Base-by-base conservation (phyloP, 2,888 invertebrate species). In the Pardosa pseudoannulata region DNA sequence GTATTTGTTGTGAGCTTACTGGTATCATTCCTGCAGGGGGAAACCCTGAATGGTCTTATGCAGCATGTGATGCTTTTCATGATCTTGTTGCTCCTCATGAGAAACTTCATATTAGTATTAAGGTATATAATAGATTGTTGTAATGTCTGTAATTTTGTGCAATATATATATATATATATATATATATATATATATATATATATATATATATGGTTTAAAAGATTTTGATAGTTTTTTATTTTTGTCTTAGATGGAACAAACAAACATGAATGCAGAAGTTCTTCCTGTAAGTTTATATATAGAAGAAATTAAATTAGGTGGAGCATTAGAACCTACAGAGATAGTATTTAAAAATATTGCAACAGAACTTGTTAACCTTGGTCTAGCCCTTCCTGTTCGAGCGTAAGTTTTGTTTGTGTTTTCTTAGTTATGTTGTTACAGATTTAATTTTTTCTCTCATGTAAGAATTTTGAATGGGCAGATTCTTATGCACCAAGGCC, bases 291-390 rank as follows among this genome's bases (percentile, higher is more conserved):
- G 95, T 73, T 91, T 96, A 74, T 94, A 94, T 94, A 94, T 94
- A 67, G 94, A 93, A 89, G 93, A 93, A 90, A 92, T 92, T 19
- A 93, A 93, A 72, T 93, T 93, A 19, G 93, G 94, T 0, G 94
- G 94, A 11, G 94, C 96, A 0, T 92, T 96, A 41, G 94, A 94
- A 41, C 95, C 96, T 0, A 93, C 93, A 70, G 92, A 90, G 64
- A 93, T 93, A 0, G 94, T 94, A 88, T 94, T 94, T 92, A 93
- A 93, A 28, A 95, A 94, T 68, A 92, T 96, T 0, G 95, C 95
- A 90, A 92, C 93, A 67, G 92, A 92, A 88, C 92, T 97, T 23
- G 92, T 95, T 0, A 93, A 94, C 7, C 92, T 93, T 87, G 96
- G 96, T 0, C 91, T 95, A 36, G 95, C 94, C 1, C 90, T 94